phyloP scores from a whole-genome alignment of 2,797 vertebrate genomes.

The Xerus rutilus region DNA sequence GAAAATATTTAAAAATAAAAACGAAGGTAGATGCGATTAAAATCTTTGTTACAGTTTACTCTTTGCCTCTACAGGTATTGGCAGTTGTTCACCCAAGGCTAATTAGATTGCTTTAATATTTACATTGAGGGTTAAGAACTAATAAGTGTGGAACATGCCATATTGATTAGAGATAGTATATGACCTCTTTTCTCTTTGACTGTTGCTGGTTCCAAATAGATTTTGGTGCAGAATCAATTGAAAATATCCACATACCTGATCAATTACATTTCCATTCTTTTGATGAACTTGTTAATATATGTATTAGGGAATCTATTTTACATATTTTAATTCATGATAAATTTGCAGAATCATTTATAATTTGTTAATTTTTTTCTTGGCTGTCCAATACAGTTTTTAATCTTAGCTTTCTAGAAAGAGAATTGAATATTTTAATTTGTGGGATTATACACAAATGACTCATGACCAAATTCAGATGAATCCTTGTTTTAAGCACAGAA shows the following conservation, averaged over 20 bases:
- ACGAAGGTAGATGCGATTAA: background rate
- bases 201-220: background rate
- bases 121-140: constrained; percentile 36
- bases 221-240: background rate
- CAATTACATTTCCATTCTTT: background rate
- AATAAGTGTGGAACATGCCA: background rate
- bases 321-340: background rate
- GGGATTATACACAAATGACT: background rate
- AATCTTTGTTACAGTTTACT: constrained; percentile 16
- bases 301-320: background rate
- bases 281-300: background rate
- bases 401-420: background rate
- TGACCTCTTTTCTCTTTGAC: background rate
- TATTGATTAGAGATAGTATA: constrained; percentile 36
- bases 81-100: constrained; percentile 35
- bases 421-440: background rate
- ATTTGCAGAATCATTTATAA: background rate
- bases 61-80: constrained; percentile 49
- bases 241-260: background rate
- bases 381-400: background rate
- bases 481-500: background rate
- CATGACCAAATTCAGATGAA: background rate
- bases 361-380: background rate
- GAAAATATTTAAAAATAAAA: constrained; percentile 25
- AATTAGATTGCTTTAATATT: constrained; percentile 60